Conservation (phyloP, 2,888 invertebrate species). For the Thecophora atra region DNA sequence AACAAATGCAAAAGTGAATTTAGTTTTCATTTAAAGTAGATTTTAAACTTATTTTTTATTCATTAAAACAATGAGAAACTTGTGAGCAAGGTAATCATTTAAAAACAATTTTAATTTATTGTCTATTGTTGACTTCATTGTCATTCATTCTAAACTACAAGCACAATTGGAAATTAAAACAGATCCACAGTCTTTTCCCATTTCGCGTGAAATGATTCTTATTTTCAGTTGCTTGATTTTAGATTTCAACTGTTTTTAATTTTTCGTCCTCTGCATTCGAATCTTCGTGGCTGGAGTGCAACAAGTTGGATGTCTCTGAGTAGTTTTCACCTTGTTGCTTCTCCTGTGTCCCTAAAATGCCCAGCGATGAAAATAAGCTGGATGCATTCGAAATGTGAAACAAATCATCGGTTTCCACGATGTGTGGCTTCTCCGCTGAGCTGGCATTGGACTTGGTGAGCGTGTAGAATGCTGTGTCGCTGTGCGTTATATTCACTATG, state of each 20-base stretch:
- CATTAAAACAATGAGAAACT: neutral
- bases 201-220: neutral
- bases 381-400: conserved; percentile 54
- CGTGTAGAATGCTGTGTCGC: conserved; percentile 64
- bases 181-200: conserved; percentile 37
- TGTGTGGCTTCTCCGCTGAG: conserved; percentile 52
- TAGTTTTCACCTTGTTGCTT: neutral
- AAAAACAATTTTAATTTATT: neutral
- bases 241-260: neutral
- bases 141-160: conserved; percentile 7
- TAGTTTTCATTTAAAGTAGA: conserved; percentile 31
- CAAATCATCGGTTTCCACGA: conserved; percentile 53
- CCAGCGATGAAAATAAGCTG: conserved; percentile 50
- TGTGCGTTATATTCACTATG: conserved; percentile 65
- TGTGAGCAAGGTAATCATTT: too few species aligned
- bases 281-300: conserved; percentile 37
- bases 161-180: neutral
- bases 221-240: neutral
- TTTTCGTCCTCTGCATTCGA: neutral
- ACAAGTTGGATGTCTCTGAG: conserved; percentile 33
- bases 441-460: conserved; percentile 58
- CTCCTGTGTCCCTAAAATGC: conserved; percentile 1
- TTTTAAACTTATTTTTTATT: conserved; percentile 3
- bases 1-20: conserved; percentile 34
- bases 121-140: neutral